A percentile compares a stretch with the other conserved stretches of the same genome.
Evolutionary conservation across 1,140 invertebrate genomes (phyloP).

Genomic region (Oryzaephilus surinamensis): DNA sequence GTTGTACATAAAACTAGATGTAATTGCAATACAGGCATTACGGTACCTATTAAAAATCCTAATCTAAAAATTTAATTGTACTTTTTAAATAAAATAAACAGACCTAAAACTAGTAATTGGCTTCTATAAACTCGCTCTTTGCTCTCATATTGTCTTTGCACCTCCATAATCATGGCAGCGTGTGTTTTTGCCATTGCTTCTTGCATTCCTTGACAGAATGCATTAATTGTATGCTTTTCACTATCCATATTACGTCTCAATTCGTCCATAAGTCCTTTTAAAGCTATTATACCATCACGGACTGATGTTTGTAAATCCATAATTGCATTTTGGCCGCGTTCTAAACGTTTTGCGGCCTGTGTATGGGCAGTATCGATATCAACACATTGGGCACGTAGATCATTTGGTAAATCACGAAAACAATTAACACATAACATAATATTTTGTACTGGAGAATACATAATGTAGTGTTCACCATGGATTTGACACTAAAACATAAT

Average conservation of each 20-base stretch:
- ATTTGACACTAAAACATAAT: constrained; percentile 49
- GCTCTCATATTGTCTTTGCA: constrained; percentile 55
- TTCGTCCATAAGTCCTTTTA: constrained; percentile 56
- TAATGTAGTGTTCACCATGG: constrained; percentile 60
- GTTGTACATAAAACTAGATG: constrained; percentile 56
- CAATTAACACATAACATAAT: constrained; percentile 61
- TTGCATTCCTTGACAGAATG: constrained; percentile 55
- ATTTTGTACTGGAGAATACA: constrained; percentile 57
- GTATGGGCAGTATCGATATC: constrained; percentile 63
- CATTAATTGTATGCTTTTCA: constrained; percentile 54
- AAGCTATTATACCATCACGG: constrained; percentile 49
- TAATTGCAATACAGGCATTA: constrained; percentile 54
- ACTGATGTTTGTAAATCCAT: constrained; percentile 43
- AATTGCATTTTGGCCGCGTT: constrained; percentile 41
- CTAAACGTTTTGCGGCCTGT: constrained; percentile 55
- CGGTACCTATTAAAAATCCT: constrained; percentile 39
- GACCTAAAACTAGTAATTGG: constrained; percentile 47
- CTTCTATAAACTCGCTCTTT: constrained; percentile 53
- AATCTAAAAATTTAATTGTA: no score
- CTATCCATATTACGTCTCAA: constrained; percentile 51
- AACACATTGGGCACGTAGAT: constrained; percentile 53
- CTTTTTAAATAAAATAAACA: no score
- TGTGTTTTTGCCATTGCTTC: constrained; percentile 57
- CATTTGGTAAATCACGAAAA: constrained; percentile 53
- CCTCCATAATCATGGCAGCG: constrained; percentile 47